phyloP scores from a whole-genome alignment of 2,888 invertebrate genomes.

The Lasioglossum figueresi region DNA sequence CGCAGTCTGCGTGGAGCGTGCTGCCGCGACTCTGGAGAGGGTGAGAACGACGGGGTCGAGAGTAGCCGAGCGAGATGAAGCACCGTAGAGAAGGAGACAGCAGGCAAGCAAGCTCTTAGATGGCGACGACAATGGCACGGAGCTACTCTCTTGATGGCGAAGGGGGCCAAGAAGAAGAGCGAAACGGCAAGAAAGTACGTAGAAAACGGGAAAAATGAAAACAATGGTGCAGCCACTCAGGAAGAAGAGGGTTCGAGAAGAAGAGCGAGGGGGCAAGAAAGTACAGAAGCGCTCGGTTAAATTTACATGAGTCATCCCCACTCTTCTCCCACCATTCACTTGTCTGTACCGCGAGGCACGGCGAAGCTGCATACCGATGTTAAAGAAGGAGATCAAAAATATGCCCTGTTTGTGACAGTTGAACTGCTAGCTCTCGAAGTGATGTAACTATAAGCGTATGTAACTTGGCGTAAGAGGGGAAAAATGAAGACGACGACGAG shows the following conservation, averaged over 20 bases:
- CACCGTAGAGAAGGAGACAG: slow-evolving; percentile 5
- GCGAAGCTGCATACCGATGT: no score
- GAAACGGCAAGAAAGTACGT: neutral
- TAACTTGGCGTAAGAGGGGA: neutral
- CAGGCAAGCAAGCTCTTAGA: neutral
- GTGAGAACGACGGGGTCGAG: slow-evolving; percentile 32
- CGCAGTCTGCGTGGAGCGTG: slow-evolving; percentile 52
- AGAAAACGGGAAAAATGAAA: neutral
- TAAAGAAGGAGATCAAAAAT: no score
- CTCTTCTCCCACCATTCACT: neutral
- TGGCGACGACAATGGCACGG: neutral
- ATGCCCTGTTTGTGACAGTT: neutral
- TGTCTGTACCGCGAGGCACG: no score
- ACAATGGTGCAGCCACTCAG: neutral
- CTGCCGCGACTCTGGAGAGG: slow-evolving; percentile 32
- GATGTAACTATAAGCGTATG: neutral
- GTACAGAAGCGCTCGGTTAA: neutral
- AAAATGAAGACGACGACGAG: neutral
- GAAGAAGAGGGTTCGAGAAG: neutral
- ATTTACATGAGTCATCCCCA: neutral
- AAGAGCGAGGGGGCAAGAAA: neutral
- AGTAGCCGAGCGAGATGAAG: neutral
- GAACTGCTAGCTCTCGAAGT: neutral
- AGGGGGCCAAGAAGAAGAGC: neutral
- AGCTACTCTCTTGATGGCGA: neutral